Conservation (phyloP, 92 coral and sea anemone species). For the Palythoa heliodiscus region DNA sequence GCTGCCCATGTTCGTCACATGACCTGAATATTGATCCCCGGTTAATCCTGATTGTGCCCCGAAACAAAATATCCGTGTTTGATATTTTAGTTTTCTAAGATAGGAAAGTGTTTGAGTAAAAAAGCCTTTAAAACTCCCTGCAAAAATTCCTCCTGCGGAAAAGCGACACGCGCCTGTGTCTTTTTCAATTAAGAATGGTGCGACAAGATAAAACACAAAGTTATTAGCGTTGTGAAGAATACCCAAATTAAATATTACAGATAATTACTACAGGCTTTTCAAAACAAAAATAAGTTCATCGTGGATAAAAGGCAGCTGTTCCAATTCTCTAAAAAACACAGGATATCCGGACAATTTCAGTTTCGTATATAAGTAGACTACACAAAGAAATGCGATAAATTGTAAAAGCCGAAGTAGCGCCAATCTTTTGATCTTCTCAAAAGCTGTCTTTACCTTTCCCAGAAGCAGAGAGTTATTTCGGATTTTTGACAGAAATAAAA, state of each 20-base stretch:
- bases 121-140: slow-evolving; percentile 15
- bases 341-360: slow-evolving; percentile 83
- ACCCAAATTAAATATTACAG: slow-evolving; percentile 90
- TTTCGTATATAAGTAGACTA: slow-evolving; percentile 74
- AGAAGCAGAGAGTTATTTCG: slow-evolving; percentile 36
- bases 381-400: slow-evolving; percentile 69
- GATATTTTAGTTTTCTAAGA: slow-evolving; percentile 11
- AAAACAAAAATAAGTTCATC: slow-evolving; percentile 86
- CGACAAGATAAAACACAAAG: slow-evolving; percentile 73
- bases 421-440: slow-evolving; percentile 71
- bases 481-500: slow-evolving; percentile 11
- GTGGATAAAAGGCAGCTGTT: slow-evolving; percentile 80
- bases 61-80: slow-evolving; percentile 29
- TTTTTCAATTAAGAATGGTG: slow-evolving; percentile 79
- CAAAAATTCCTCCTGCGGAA: slow-evolving; percentile 7
- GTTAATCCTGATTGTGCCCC: slow-evolving; percentile 26
- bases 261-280: slow-evolving; percentile 93
- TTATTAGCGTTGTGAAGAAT: slow-evolving; percentile 86
- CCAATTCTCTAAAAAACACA: slow-evolving; percentile 58
- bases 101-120: slow-evolving; percentile 1
- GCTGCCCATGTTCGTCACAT: slow-evolving; percentile 58
- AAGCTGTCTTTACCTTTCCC: slow-evolving; percentile 47
- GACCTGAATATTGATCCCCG: slow-evolving; percentile 55
- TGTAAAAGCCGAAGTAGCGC: slow-evolving; percentile 51
- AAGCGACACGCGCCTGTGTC: slow-evolving; percentile 33